Conservation (phyloP, 1,140 invertebrate species). For the Panulirus ornatus region DNA sequence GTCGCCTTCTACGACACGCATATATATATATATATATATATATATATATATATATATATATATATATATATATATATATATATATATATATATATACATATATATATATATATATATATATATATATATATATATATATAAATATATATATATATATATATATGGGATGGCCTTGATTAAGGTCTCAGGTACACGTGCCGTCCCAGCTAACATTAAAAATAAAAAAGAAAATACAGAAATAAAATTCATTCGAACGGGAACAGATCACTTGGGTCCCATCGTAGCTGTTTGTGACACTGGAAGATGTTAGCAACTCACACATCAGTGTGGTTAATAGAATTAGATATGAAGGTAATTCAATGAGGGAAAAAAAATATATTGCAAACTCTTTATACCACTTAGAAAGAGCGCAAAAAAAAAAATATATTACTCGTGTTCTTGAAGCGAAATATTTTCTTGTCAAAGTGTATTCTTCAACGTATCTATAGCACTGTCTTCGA, state of each 20-base stretch:
- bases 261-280: background rate
- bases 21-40: background rate
- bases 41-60: conserved; percentile 4
- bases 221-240: background rate
- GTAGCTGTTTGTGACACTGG: background rate
- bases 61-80: conserved; percentile 1
- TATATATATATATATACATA: conserved; percentile 13
- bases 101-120: conserved; percentile 46
- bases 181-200: too few species aligned
- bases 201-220: too few species aligned
- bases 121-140: conserved; percentile 46
- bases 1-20: too few species aligned
- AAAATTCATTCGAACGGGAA: background rate
- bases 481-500: too few species aligned
- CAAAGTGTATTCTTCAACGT: too few species aligned
- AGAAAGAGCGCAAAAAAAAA: too few species aligned
- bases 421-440: too few species aligned
- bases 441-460: too few species aligned
- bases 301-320: too few species aligned
- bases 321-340: too few species aligned
- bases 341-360: background rate
- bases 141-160: conserved; percentile 46
- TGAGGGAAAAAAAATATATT: background rate
- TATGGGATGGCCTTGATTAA: too few species aligned
- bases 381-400: background rate